Conservation (phyloP, 1,140 invertebrate species). For the Rhynchophorus ferrugineus region DNA sequence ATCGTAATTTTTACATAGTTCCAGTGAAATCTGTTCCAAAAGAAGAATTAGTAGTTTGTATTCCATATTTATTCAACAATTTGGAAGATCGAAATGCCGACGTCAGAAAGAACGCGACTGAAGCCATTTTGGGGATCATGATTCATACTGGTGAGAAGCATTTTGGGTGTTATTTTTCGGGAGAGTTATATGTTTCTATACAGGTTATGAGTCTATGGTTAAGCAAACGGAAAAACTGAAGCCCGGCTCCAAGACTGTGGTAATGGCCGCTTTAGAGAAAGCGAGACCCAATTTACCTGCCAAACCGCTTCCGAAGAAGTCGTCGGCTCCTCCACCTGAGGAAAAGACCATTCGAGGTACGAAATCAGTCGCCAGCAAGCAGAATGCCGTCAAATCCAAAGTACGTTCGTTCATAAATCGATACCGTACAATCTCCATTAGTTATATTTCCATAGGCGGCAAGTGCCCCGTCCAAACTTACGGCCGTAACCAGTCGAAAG, state of each 20-base stretch:
- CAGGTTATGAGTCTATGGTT: slow-evolving; percentile 76
- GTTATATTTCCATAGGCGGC: slow-evolving; percentile 21
- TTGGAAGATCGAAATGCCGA: slow-evolving; percentile 87
- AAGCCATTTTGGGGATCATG: slow-evolving; percentile 87
- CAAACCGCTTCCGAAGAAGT: slow-evolving; percentile 62
- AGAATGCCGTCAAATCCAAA: slow-evolving; percentile 35
- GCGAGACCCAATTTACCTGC: slow-evolving; percentile 74
- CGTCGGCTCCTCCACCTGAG: slow-evolving; percentile 46
- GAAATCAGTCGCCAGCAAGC: slow-evolving; percentile 31
- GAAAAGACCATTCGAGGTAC: slow-evolving; percentile 42
- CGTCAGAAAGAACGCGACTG: slow-evolving; percentile 82
- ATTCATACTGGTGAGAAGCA: slow-evolving; percentile 70
- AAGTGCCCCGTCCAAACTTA: slow-evolving; percentile 14
- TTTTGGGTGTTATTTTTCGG: slow-evolving; percentile 12
- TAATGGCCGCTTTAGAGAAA: slow-evolving; percentile 77
- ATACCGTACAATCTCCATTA: neutral
- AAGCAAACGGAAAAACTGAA: slow-evolving; percentile 76
- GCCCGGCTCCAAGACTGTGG: slow-evolving; percentile 75
- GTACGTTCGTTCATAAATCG: slow-evolving; percentile 10
- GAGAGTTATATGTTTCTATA: slow-evolving; percentile 50
- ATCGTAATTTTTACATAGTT: slow-evolving; percentile 39
- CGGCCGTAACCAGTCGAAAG: slow-evolving; percentile 51
- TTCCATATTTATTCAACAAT: slow-evolving; percentile 73
- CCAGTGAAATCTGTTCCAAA: slow-evolving; percentile 64
- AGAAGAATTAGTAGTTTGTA: slow-evolving; percentile 71